These are phyloP conservation scores for Spea bombifrons DNA, from an alignment of 2,113 vertebrate species.

Conservation along the genomic window DNA sequence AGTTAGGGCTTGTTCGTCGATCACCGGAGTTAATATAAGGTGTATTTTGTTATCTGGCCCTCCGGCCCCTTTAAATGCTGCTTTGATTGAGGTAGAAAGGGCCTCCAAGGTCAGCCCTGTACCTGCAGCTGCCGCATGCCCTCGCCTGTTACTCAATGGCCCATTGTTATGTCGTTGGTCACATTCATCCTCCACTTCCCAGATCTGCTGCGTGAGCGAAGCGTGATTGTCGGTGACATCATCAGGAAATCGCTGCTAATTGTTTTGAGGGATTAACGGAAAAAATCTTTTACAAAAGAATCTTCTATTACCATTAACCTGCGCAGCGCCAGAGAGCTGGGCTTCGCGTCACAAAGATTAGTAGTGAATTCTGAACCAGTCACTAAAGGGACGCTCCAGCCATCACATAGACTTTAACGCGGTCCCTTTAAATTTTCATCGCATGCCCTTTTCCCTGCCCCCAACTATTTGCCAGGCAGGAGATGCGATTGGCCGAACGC, in stretches of 20 bases:
- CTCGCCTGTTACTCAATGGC: not conserved
- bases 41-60: too few relatives aligned
- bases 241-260: slow-evolving; percentile 14
- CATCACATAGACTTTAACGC: too few relatives aligned
- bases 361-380: too few relatives aligned
- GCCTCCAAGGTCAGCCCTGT: not conserved
- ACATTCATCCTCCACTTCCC: not conserved
- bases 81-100: not conserved
- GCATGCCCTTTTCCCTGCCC: too few relatives aligned
- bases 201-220: not conserved
- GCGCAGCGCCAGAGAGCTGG: not conserved
- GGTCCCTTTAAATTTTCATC: too few relatives aligned
- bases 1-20: too few relatives aligned
- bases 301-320: not conserved
- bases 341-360: too few relatives aligned
- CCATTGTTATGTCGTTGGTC: not conserved
- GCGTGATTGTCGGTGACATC: slow-evolving; percentile 3
- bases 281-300: not conserved
- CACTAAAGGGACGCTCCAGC: too few relatives aligned
- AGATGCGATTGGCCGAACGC: too few relatives aligned
- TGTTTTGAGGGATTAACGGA: not conserved
- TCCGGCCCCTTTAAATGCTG: too few relatives aligned
- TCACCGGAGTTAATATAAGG: too few relatives aligned
- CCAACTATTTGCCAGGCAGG: too few relatives aligned
- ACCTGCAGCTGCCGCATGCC: not conserved